Evolutionary conservation across 2,797 vertebrate genomes (phyloP).

Genomic region (Hemitrygon akajei): DNA sequence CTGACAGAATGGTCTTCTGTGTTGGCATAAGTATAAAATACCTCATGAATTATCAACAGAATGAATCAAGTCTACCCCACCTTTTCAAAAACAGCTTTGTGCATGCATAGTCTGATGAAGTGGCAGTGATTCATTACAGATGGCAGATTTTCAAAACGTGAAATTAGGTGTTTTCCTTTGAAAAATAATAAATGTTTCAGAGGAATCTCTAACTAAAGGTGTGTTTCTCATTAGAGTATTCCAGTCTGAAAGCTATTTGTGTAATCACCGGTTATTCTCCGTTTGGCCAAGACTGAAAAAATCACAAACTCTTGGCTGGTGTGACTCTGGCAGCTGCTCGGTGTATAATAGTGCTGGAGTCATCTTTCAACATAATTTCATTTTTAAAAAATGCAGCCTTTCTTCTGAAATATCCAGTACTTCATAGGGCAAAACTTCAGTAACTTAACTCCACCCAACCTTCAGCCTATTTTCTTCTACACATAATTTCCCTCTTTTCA

Average conservation of each 20-base stretch:
- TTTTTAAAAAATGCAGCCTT: neutral
- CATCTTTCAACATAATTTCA: slow-evolving; percentile 4
- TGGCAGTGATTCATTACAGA: neutral
- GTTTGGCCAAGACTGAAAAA: neutral
- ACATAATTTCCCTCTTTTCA: neutral
- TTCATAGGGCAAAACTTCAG: slow-evolving; percentile 6
- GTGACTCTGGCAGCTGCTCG: slow-evolving; percentile 23
- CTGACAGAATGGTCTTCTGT: too few relatives aligned
- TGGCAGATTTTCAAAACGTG: neutral
- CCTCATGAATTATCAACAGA: neutral
- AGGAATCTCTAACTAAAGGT: neutral
- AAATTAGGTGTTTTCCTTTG: neutral
- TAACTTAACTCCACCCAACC: slow-evolving; percentile 23
- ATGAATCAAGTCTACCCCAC: neutral
- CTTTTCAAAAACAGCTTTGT: neutral
- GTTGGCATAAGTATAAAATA: too few relatives aligned
- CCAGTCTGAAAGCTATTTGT: neutral
- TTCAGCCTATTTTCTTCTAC: slow-evolving; percentile 9
- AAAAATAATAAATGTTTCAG: neutral
- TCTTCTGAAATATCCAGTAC: neutral
- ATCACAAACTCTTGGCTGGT: neutral
- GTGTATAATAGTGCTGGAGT: neutral
- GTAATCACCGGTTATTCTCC: neutral
- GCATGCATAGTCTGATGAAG: neutral
- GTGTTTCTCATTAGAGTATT: neutral